Percentiles rank a stretch among this genome's conserved stretches.
These are phyloP conservation scores for Corydoras sp. DNA, from an alignment of 2,113 vertebrate species.

Conservation along the genomic window DNA sequence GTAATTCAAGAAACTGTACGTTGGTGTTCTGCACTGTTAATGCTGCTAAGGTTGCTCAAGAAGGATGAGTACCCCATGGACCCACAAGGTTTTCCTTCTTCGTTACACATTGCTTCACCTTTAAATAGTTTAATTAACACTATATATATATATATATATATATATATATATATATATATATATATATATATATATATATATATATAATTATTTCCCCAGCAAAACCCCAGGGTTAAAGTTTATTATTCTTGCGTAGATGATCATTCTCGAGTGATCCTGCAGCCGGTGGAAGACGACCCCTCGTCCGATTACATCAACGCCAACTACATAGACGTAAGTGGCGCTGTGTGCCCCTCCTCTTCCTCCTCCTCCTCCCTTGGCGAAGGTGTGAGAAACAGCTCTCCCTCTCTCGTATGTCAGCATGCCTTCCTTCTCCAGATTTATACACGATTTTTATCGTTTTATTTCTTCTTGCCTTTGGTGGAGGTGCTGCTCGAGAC, in stretches of 20 bases:
- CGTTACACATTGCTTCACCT: too few relatives aligned
- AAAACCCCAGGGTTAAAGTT: too few relatives aligned
- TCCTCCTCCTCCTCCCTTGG: slow-evolving; percentile 66
- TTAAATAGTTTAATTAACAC: too few relatives aligned
- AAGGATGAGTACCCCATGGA: too few relatives aligned
- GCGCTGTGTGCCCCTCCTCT: slow-evolving; percentile 61
- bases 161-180: too few relatives aligned
- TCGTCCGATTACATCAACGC: slow-evolving; percentile 99
- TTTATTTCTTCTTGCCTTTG: slow-evolving; percentile 68
- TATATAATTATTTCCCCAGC: too few relatives aligned
- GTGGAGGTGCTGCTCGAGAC: slow-evolving; percentile 77
- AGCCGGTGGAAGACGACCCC: slow-evolving; percentile 95
- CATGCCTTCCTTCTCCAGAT: slow-evolving; percentile 71
- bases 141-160: too few relatives aligned
- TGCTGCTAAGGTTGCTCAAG: too few relatives aligned
- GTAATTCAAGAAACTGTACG: too few relatives aligned
- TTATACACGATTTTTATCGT: slow-evolving; percentile 69
- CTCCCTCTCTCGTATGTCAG: slow-evolving; percentile 77
- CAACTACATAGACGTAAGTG: slow-evolving; percentile 99
- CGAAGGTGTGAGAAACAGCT: slow-evolving; percentile 64
- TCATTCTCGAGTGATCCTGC: slow-evolving; percentile 97
- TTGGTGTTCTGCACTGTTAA: too few relatives aligned
- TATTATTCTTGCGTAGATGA: slow-evolving; percentile 72
- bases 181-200: too few relatives aligned
- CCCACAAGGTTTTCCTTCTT: too few relatives aligned